Percentiles rank a stretch among this genome's conserved stretches.
Evolutionary conservation across 2,797 vertebrate species (phyloP).

Genomic region (Tiaroga cobitis): DNA sequence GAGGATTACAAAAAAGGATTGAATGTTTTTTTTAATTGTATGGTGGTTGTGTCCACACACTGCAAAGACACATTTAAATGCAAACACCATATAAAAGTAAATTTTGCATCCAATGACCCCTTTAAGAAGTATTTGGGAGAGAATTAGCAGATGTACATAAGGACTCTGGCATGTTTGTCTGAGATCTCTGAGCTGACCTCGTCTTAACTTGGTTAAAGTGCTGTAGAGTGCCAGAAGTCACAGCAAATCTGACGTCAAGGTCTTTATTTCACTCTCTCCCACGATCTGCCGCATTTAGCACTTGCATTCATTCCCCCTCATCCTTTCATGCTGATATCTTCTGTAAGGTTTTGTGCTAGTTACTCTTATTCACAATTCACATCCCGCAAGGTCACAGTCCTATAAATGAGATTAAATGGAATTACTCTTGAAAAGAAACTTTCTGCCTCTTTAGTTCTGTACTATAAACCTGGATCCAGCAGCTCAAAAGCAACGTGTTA

Average conservation of each 20-base stretch:
- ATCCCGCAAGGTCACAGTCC: background rate
- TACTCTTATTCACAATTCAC: background rate
- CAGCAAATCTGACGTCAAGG: slow-evolving; percentile 15
- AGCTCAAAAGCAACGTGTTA: background rate
- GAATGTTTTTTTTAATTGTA: no score
- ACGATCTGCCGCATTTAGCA: background rate
- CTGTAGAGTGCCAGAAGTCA: background rate
- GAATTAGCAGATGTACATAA: slow-evolving; percentile 8
- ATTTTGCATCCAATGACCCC: no score
- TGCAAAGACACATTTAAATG: no score
- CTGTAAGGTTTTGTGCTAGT: background rate
- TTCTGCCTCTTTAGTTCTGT: background rate
- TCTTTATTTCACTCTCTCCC: background rate
- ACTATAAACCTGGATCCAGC: background rate
- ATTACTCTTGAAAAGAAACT: background rate
- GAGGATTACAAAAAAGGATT: no score
- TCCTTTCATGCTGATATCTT: background rate
- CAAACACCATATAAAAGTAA: no score
- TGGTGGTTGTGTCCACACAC: no score
- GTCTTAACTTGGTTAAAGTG: background rate
- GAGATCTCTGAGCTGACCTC: slow-evolving; percentile 1
- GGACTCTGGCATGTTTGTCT: background rate
- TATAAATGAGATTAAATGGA: background rate
- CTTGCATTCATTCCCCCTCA: background rate
- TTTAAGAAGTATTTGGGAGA: background rate